Evolutionary conservation across 2,797 vertebrate species (phyloP), one percentile per base, ranked within the genome.

Genomic region (Liparis tanakae): DNA sequence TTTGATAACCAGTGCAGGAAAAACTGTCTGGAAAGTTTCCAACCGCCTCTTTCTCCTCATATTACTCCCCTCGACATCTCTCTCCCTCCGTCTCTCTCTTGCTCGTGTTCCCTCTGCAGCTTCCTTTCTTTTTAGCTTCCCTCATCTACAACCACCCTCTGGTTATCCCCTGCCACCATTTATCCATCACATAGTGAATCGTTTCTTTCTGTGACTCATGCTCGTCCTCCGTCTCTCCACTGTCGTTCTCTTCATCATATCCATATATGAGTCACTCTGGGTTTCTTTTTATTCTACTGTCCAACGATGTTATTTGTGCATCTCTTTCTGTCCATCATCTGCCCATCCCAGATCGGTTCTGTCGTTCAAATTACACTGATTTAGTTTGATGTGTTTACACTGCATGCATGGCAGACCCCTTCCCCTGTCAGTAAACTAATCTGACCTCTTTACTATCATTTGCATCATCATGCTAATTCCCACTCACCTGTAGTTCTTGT

Each of bases 401-500:
- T 6, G 15, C 6, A 64, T 20, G 33, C 33, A 64, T 7, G 13
- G 2, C 25, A 39, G 20, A 36, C 5, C 6, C 36, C 14, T 43
- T 53, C 4, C 37, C 18, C 33, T 34, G 36, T 50, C 6, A 72
- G 56, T 8, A 41, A 25, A 50, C 41, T 61, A 22, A 64, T 10
- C 43, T 50, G 6, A 9, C 7, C 51, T 6, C 10, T 41, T 59
- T 56, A 39, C 64, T 17, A 57, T 64, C 33, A 41, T 15, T 36
- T 46, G 1, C 13, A 56, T 55, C 36, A 63, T 36, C 15, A 57
- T 54, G 1, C 14, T 60, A 71, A 74, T 67, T 30, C 36, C 74
- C 76, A 81, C 92, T 94, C 87, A 95, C 95, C 91, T 85, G 91
- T 78, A 55, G 90, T 90, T 91, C 92, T 92, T 22, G 92, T 88